Evolutionary conservation across 2,888 invertebrate species (phyloP), one percentile per base, ranked within the genome.

Genomic region (Ornithoptera priamus): DNA sequence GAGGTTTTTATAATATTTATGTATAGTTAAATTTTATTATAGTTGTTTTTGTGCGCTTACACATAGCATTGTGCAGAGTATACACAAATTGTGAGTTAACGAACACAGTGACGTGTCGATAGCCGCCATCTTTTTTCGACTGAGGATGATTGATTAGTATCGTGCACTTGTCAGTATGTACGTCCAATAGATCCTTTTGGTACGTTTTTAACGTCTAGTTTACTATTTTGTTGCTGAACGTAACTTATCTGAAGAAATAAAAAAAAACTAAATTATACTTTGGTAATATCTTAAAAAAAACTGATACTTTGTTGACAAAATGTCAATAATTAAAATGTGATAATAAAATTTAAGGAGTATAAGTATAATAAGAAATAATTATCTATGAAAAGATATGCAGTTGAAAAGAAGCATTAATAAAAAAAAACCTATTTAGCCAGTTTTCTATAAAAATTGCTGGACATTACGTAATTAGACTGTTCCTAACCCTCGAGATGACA

Each of bases 81-180:
- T 0, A 61, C 39, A 39, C 63, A 59, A 59, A 68, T 59, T 64
- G 63, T 39, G 22, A 53, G 39, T 50, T 20, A 50, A 64, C 30
- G 58, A 59, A 50, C 63, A 18, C 7, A 18, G 50, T 18, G 18
- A 50, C 30, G 42, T 36, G 63, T 50, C 59, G 63, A 64, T 12
- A 59, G 22, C 50, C 46, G 24, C 22, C 50, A 22, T 60, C 62
- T 67, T 69, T 64, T 53, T 69, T 56, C 22, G 4, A 50, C 20
- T 39, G 12, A n/a, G 17, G n/a, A 57, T 65, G 65, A 69, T 69
- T 65, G 69, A 69, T 69, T 61, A 39, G 36, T 60, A 59, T 58
- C 4, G 24, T 61, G 20, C 65, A 56, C 53, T 60, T 20, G 56
- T 65, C 65, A 18, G 18, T 53, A 20, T 64, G 59, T n/a, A 56